Conservation (phyloP, 2,888 invertebrate genomes). For the Macrosoma leucophasiata region DNA sequence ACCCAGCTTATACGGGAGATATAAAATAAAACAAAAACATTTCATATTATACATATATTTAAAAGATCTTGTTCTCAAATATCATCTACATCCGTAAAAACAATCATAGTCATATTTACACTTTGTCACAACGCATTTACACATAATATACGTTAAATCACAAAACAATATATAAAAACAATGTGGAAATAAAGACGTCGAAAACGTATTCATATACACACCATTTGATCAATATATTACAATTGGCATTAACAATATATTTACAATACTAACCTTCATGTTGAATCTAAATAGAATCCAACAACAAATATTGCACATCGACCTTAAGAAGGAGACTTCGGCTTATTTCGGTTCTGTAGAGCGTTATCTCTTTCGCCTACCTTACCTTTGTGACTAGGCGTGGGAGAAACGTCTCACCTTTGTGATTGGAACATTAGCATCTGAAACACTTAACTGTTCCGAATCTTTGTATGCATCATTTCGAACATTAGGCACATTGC, state of each 20-base stretch:
- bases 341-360: too few relatives aligned
- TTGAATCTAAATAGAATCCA: too few relatives aligned
- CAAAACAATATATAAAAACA: conserved; percentile 37
- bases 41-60: conserved; percentile 52
- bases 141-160: conserved; percentile 34
- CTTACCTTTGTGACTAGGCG: too few relatives aligned
- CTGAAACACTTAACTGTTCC: too few relatives aligned
- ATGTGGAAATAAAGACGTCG: conserved; percentile 41
- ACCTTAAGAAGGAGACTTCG: too few relatives aligned
- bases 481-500: too few relatives aligned
- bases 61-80: conserved; percentile 63
- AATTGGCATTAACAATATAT: conserved; percentile 34
- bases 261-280: conserved; percentile 19
- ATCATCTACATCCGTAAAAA: conserved; percentile 57
- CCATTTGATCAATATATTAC: conserved; percentile 30
- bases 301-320: too few relatives aligned
- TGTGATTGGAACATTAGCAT: too few relatives aligned
- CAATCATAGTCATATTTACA: conserved; percentile 57
- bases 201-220: conserved; percentile 34
- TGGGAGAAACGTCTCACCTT: too few relatives aligned
- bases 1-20: too few relatives aligned
- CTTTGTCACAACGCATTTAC: conserved; percentile 47
- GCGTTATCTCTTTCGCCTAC: too few relatives aligned
- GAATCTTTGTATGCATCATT: too few relatives aligned
- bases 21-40: conserved; percentile 33